phyloP scores from a whole-genome alignment of 2,113 vertebrate genomes.

The Gymnogyps californianus region DNA sequence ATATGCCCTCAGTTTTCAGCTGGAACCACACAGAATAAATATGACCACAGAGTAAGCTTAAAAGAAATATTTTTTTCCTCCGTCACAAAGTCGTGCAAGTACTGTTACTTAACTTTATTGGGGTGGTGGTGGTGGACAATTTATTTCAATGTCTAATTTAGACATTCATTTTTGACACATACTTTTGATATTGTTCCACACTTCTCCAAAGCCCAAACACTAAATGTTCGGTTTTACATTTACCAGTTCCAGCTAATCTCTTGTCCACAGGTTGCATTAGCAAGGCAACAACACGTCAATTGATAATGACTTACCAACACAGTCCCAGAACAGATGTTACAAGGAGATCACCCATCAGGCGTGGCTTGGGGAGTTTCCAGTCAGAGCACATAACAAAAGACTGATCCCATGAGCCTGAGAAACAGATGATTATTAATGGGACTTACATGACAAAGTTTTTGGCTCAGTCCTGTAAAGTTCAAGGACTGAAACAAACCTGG shows the following conservation, averaged over 20 bases:
- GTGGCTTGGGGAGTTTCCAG: background rate
- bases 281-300: background rate
- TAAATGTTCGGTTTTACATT: background rate
- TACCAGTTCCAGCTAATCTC: background rate
- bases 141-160: background rate
- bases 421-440: conserved; percentile 18
- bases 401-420: background rate
- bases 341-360: background rate
- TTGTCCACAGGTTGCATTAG: background rate
- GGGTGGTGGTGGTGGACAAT: background rate
- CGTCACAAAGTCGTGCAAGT: background rate
- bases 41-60: background rate
- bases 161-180: background rate
- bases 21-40: background rate
- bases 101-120: background rate
- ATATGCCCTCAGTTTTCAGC: background rate
- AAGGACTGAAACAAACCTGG: background rate
- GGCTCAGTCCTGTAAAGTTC: background rate
- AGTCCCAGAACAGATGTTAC: background rate
- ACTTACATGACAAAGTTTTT: background rate
- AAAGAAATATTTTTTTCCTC: background rate
- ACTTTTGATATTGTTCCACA: background rate
- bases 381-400: background rate
- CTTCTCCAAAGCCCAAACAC: background rate
- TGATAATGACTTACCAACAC: background rate